Evolutionary conservation across 2,113 vertebrate genomes (phyloP), one percentile per base, ranked within the genome.

Genomic region (Motacilla alba): DNA sequence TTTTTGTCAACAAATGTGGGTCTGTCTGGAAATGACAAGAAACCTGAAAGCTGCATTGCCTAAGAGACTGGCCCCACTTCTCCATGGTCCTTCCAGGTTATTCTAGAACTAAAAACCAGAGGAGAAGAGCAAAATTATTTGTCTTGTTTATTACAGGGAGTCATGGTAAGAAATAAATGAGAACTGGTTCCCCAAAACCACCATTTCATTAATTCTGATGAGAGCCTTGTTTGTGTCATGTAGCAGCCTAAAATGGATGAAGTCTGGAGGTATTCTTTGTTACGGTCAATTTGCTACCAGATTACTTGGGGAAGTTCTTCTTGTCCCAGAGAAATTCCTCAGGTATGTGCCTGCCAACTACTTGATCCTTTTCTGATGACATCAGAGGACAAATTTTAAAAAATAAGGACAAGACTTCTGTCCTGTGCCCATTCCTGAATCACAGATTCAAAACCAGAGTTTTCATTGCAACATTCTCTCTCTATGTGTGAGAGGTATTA

Each of bases 1-100:
- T 96, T 73, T 72, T 82, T 85, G 74, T 94, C 74, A 93, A 85
- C 62, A 93, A 95, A 91, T 87, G 44, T 64, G 67, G 26, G 60
- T 76, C 37, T 91, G n/a, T 30, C 66, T 76, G 62, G 55, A 95
- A 95, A 91, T 31, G 33, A 15, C 67, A 83, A 95, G 55, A n/a
- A 79, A 56, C 21, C 58, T 58, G 66, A 94, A 70, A 79, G 27
- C 11, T 49, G 11, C 46, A 73, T 85, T 73, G 53, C 24, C 31
- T 58, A 46, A 84, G 31, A 90, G 73, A 52, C 53, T 59, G 58
- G 10, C 16, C 11, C 20, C 1, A 1, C 17, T 60, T 82, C 44
- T 66, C 22, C 0, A 1, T 0, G 8, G 26, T 68, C 24, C 70
- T 33, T 87, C n/a, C n/a, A 60, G 33, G 30, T 78, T 69, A 21